phyloP scores from a whole-genome alignment of 2,113 vertebrate genomes.

The Boulengeromyrus knoepffleri region DNA sequence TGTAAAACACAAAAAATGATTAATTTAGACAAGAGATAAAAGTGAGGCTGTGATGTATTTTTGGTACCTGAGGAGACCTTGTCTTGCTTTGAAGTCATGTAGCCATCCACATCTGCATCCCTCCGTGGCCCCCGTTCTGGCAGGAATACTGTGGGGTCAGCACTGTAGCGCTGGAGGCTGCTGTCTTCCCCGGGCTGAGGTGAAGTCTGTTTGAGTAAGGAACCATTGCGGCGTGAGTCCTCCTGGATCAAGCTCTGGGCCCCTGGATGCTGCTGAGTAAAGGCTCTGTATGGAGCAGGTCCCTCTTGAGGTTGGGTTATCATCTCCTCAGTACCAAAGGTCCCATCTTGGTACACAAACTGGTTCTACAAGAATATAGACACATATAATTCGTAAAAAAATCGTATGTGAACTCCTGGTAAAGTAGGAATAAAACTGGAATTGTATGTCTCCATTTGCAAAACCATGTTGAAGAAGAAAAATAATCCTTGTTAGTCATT shows the following conservation, averaged over 20 bases:
- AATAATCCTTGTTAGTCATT: neutral
- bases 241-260: slow-evolving; percentile 66
- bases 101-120: slow-evolving; percentile 79
- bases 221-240: slow-evolving; percentile 82
- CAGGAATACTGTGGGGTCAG: slow-evolving; percentile 81
- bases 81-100: slow-evolving; percentile 80
- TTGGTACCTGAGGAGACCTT: slow-evolving; percentile 77
- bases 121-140: slow-evolving; percentile 67
- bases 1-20: neutral
- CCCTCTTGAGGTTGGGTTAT: slow-evolving; percentile 58
- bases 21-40: neutral
- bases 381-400: neutral
- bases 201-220: slow-evolving; percentile 74
- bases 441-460: neutral
- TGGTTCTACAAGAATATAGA: slow-evolving; percentile 67
- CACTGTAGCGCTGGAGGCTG: slow-evolving; percentile 86
- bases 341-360: slow-evolving; percentile 80
- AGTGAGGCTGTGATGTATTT: too few relatives aligned
- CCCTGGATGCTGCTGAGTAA: slow-evolving; percentile 58
- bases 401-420: neutral
- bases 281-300: slow-evolving; percentile 54
- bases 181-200: slow-evolving; percentile 76
- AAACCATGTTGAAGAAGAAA: neutral
- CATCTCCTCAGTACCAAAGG: slow-evolving; percentile 69
- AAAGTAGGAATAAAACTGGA: neutral